Evolutionary conservation across 2,888 invertebrate genomes (phyloP).

Genomic region (Amphiduros pacificus): DNA sequence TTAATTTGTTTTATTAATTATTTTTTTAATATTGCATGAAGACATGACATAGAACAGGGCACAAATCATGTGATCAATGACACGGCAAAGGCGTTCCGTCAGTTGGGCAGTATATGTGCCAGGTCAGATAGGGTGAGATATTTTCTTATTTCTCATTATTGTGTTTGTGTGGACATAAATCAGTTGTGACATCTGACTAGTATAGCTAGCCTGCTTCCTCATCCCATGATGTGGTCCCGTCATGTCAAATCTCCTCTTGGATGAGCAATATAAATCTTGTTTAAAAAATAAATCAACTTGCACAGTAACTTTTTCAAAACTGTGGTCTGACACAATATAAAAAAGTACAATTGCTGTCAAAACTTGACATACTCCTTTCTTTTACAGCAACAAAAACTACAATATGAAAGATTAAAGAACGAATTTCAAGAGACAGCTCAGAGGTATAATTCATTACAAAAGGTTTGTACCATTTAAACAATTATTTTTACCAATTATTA

Average conservation of each 20-base stretch:
- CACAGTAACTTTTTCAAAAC: too few species aligned
- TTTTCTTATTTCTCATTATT: too few species aligned
- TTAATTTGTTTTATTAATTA: not conserved
- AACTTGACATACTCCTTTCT: conserved; percentile 12
- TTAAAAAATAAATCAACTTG: too few species aligned
- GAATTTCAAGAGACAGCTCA: conserved; percentile 80
- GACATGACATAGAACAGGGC: conserved; percentile 48
- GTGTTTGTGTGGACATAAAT: too few species aligned
- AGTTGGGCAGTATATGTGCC: not conserved
- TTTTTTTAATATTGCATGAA: not conserved
- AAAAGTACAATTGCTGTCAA: too few species aligned
- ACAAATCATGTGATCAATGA: conserved; percentile 41
- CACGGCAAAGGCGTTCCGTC: conserved; percentile 32
- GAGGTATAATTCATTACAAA: conserved; percentile 78
- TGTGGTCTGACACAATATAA: too few species aligned
- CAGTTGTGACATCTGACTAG: too few species aligned
- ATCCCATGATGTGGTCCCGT: too few species aligned
- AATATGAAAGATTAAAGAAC: conserved; percentile 79
- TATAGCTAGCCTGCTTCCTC: too few species aligned
- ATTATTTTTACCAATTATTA: too few species aligned
- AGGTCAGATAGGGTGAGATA: conserved; percentile 12
- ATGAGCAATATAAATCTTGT: too few species aligned
- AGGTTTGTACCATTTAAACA: conserved; percentile 66
- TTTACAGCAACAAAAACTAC: conserved; percentile 72
- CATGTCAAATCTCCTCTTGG: too few species aligned